phyloP scores from a whole-genome alignment of 1,140 invertebrate genomes.

The Drosophila subpulchrella region DNA sequence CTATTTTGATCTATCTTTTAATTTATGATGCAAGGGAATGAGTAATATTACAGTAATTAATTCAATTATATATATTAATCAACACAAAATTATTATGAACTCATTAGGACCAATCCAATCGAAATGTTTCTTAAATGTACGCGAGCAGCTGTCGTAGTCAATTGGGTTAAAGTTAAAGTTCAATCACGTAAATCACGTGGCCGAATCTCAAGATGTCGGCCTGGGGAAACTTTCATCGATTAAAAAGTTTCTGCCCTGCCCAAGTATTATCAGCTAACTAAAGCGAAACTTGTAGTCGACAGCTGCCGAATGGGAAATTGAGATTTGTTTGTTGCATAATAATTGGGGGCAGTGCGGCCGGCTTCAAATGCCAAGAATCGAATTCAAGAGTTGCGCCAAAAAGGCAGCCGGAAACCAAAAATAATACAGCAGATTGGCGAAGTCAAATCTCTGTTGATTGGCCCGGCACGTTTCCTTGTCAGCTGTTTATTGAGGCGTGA shows the following conservation, averaged over 20 bases:
- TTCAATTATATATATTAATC: not conserved
- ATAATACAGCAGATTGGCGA: constrained; percentile 16
- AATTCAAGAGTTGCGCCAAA: constrained; percentile 11
- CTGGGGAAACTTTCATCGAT: constrained; percentile 69
- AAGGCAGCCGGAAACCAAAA: constrained; percentile 11
- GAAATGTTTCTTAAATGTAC: constrained; percentile 24
- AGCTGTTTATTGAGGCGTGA: constrained; percentile 72
- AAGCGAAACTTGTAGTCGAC: constrained; percentile 44
- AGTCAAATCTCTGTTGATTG: constrained; percentile 38
- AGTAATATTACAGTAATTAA: too few relatives aligned
- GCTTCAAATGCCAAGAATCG: constrained; percentile 57
- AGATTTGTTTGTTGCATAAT: constrained; percentile 71
- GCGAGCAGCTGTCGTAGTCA: constrained; percentile 51
- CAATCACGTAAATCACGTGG: constrained; percentile 52
- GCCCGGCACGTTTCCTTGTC: constrained; percentile 44
- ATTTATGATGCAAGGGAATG: too few relatives aligned
- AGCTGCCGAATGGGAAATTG: constrained; percentile 61
- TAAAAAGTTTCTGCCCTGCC: constrained; percentile 63
- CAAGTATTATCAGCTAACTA: constrained; percentile 65
- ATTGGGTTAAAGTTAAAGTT: constrained; percentile 70
- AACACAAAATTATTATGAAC: not conserved
- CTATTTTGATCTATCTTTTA: not conserved
- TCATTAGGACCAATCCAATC: constrained; percentile 25
- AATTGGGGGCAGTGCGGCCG: constrained; percentile 39
- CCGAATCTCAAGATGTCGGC: constrained; percentile 17